Conservation (phyloP, 2,888 invertebrate genomes). For the Trissolcus japonicus region DNA sequence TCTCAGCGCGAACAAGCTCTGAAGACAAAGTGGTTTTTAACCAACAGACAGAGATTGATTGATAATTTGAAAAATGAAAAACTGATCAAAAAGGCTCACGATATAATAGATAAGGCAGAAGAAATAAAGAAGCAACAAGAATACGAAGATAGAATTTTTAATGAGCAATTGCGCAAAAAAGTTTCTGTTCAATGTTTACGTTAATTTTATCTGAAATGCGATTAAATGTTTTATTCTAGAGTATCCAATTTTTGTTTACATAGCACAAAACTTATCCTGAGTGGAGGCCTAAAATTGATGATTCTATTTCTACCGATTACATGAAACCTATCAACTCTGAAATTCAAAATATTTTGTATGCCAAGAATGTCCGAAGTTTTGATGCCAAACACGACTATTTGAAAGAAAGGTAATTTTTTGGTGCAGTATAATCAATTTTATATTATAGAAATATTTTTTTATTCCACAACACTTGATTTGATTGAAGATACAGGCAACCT, state of each 20-base stretch:
- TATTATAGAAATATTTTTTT: too few species aligned
- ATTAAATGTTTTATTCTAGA: too few species aligned
- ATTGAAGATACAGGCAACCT: conserved; percentile 63
- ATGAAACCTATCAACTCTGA: conserved; percentile 68
- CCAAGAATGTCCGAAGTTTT: conserved; percentile 63
- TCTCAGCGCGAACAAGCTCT: conserved; percentile 48
- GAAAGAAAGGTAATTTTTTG: conserved; percentile 62
- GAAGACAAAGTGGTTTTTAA: conserved; percentile 68
- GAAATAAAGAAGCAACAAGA: conserved; percentile 24
- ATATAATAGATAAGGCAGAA: conserved; percentile 33
- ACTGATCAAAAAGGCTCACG: conserved; percentile 47
- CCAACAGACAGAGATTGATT: conserved; percentile 66
- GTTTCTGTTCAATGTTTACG: conserved; percentile 1
- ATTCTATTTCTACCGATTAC: conserved; percentile 57
- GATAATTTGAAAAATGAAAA: conserved; percentile 62
- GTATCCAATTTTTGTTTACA: too few species aligned
- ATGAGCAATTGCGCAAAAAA: conserved; percentile 17
- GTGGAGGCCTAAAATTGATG: conserved; percentile 63
- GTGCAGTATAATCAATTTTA: not conserved
- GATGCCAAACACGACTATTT: conserved; percentile 66
- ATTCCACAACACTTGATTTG: not conserved
- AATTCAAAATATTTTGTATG: conserved; percentile 63
- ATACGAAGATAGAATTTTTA: conserved; percentile 28
- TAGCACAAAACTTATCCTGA: conserved; percentile 25
- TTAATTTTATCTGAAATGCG: too few species aligned